Evolutionary conservation across 2,113 vertebrate genomes (phyloP).

Genomic region (Pogonocichla stellata): DNA sequence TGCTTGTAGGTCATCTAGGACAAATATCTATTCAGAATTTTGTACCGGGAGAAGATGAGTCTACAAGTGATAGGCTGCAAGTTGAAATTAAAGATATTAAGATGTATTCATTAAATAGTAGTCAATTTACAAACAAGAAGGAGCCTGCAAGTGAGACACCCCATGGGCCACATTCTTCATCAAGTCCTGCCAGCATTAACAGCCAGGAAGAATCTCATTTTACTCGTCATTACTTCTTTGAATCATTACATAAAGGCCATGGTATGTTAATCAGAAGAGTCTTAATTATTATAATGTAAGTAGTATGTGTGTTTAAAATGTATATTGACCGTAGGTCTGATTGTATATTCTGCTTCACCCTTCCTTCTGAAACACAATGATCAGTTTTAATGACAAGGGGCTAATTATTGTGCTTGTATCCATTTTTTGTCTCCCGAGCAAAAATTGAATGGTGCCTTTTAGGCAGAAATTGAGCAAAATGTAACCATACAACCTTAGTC

Average conservation of each 20-base stretch:
- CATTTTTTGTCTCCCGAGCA: not conserved
- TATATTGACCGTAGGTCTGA: not conserved
- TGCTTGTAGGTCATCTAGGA: conserved; percentile 92
- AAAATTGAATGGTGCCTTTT: not conserved
- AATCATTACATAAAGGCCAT: conserved; percentile 86
- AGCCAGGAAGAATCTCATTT: conserved; percentile 87
- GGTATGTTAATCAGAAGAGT: conserved; percentile 74
- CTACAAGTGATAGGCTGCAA: conserved; percentile 84
- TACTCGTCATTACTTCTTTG: conserved; percentile 94
- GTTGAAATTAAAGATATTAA: conserved; percentile 95
- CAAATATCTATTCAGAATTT: conserved; percentile 94
- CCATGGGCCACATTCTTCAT: not conserved
- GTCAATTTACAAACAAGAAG: conserved; percentile 76
- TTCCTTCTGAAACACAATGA: not conserved
- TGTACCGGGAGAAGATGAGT: conserved; percentile 82
- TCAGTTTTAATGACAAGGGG: not conserved
- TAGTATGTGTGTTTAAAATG: not conserved
- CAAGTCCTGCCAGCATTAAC: conserved; percentile 47
- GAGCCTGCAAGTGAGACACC: conserved; percentile 20
- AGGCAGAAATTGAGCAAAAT: not conserved
- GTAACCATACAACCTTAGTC: not conserved
- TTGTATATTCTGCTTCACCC: not conserved
- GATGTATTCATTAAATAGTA: conserved; percentile 91
- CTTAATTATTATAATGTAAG: not conserved
- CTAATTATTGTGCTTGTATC: not conserved